These are phyloP conservation scores for Hiodon tergisus DNA, from an alignment of 2,113 vertebrate genomes.

Conservation along the genomic window DNA sequence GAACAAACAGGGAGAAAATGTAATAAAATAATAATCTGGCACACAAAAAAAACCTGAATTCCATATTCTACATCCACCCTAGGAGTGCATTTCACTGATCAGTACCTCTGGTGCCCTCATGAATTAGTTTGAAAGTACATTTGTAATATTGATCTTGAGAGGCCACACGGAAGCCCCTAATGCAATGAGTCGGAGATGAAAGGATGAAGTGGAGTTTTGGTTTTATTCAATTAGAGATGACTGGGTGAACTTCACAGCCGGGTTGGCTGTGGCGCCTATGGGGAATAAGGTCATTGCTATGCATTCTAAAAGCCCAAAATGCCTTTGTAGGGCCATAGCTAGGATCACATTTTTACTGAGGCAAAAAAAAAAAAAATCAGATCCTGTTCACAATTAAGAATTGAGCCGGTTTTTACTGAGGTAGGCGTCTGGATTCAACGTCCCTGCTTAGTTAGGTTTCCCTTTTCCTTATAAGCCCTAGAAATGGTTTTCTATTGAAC, in stretches of 20 bases:
- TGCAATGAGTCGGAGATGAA: constrained; percentile 27
- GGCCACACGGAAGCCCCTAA: constrained; percentile 26
- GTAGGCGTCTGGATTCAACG: too few relatives aligned
- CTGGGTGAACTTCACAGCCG: background rate
- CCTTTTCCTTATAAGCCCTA: too few relatives aligned
- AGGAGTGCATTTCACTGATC: constrained; percentile 54
- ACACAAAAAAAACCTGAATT: background rate
- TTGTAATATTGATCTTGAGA: constrained; percentile 43
- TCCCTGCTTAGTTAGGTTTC: too few relatives aligned
- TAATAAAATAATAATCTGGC: too few relatives aligned
- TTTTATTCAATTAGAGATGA: constrained; percentile 18
- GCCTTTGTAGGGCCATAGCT: too few relatives aligned
- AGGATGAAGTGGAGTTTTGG: background rate
- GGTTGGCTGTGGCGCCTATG: background rate
- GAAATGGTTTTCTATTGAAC: too few relatives aligned
- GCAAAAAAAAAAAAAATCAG: too few relatives aligned
- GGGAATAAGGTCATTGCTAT: constrained; percentile 3
- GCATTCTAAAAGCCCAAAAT: background rate
- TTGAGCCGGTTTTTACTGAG: too few relatives aligned
- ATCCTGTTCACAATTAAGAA: too few relatives aligned
- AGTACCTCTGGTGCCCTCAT: constrained; percentile 27
- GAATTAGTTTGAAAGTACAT: constrained; percentile 36
- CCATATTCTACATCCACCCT: constrained; percentile 17
- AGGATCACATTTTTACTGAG: too few relatives aligned
- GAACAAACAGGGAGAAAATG: background rate